A percentile compares a stretch with the other conserved stretches of the same genome.
phyloP scores from a whole-genome alignment of 2,113 vertebrate species.

The Xiphophorus maculatus region DNA sequence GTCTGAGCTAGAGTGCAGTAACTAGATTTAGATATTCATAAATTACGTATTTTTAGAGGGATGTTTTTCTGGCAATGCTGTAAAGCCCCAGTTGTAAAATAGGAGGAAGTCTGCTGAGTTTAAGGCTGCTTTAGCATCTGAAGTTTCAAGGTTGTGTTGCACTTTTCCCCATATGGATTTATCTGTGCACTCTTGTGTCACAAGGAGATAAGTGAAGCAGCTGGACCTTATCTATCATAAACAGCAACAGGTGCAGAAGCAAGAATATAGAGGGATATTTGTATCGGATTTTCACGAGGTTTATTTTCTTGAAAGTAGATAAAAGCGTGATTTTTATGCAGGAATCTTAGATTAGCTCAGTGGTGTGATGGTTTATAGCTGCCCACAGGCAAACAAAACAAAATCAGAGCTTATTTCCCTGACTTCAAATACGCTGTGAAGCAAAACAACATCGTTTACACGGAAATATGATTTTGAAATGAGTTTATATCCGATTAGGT shows the following conservation, averaged over 20 bases:
- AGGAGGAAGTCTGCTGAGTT: not conserved
- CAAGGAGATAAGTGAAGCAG: not conserved
- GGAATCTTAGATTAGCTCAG: not conserved
- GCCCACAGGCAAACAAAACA: not conserved
- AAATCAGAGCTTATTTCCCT: not conserved
- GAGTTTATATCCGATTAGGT: no score
- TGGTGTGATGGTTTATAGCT: not conserved
- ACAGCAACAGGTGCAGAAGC: not conserved
- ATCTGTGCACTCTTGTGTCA: not conserved
- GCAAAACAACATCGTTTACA: no score
- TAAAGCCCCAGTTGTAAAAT: not conserved
- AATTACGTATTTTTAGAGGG: not conserved
- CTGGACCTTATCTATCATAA: constrained; percentile 5
- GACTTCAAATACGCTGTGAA: no score
- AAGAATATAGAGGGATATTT: not conserved
- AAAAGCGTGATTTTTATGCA: not conserved
- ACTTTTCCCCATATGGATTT: not conserved
- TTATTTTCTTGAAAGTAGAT: not conserved
- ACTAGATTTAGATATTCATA: not conserved
- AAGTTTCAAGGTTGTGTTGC: not conserved
- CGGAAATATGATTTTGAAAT: no score
- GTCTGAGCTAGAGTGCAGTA: not conserved
- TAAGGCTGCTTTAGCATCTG: not conserved
- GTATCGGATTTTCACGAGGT: not conserved
- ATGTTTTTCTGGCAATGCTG: not conserved